Base-by-base conservation (phyloP, 2,888 invertebrate species). In the Temnothorax rugatulus region DNA sequence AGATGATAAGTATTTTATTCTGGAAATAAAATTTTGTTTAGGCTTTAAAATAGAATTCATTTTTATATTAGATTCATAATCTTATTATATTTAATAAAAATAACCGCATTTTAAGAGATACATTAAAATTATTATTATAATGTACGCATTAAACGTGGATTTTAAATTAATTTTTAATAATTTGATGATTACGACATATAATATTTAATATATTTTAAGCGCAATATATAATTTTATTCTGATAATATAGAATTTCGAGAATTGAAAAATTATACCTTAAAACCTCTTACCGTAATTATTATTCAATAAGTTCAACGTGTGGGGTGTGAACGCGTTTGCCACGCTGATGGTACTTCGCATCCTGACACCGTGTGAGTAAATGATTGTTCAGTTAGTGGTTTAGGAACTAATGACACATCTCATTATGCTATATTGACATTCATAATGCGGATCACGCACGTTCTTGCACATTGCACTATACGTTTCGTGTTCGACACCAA, bases 51-150 rank as follows among this genome's bases (percentile, higher is more conserved):
- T 29, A 50, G 29, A 69, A 13, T 50, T 47, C n/a, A 69, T n/a
- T 50, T n/a, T 69, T 34, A 50, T 7, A 8, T 69, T 34, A 13
- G 1, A 44, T 44, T 44, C 15, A 25, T 66, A 41, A 41, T 21
- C 5, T 21, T 15, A 25, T 18, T 47, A 69, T 29, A 29, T 69
- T 50, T 50, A n/a, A 38, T n/a, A 38, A 9, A 63, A 9, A n/a
- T 29, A 50, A 50, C 29, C 8, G 34, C n/a, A 15, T 50, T 52
- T 34, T 15, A 52, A 2, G n/a, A n/a, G 4, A n/a, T 8, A 5
- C 11, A 68, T 69, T 52, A n/a, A 69, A 69, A 15, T 15, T 34
- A 52, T 52, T 69, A 18, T 50, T 34, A 34, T 29, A 25, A 38
- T 29, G 29, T 29, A 29, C 29, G 3, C 0, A 29, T 29, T 29